Conservation (phyloP, 2,888 invertebrate species). For the Theretra japonica region DNA sequence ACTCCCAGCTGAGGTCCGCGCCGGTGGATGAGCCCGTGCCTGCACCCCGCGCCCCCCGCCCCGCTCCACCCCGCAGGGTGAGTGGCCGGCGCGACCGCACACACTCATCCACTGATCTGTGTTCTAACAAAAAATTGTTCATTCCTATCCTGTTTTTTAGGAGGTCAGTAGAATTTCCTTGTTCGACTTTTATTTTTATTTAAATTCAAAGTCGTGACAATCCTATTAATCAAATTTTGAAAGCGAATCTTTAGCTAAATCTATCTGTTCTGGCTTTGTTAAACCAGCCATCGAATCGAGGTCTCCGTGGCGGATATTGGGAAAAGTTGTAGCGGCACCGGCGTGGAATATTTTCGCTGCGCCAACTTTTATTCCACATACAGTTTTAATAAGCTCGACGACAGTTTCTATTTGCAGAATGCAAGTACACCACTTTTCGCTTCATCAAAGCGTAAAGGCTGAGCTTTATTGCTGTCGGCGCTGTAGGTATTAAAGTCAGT, state of each 20-base stretch:
- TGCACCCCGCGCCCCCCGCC: constrained; percentile 37
- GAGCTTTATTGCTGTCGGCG: neutral
- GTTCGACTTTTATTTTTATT: neutral
- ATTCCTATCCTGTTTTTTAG: constrained; percentile 36
- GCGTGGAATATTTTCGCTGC: constrained; percentile 33
- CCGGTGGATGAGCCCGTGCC: constrained; percentile 39
- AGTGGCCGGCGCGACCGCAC: constrained; percentile 58
- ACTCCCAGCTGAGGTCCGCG: constrained; percentile 45
- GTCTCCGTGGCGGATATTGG: constrained; percentile 44
- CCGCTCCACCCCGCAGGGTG: constrained; percentile 52
- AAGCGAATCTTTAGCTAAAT: constrained; percentile 36
- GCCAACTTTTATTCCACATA: constrained; percentile 33
- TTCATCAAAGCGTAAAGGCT: constrained; percentile 2
- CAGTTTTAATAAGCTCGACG: constrained; percentile 38
- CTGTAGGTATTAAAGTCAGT: neutral
- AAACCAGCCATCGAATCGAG: constrained; percentile 44
- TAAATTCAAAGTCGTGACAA: neutral
- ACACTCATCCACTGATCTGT: constrained; percentile 50
- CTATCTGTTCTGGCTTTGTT: constrained; percentile 46
- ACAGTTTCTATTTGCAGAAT: constrained; percentile 39
- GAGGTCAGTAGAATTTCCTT: constrained; percentile 10
- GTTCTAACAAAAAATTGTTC: constrained; percentile 54
- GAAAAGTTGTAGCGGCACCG: constrained; percentile 41
- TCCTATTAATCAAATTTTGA: constrained; percentile 35
- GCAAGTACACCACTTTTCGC: constrained; percentile 37